Conservation (phyloP, 23 tunicate genomes). For the Phallusia fumigata region DNA sequence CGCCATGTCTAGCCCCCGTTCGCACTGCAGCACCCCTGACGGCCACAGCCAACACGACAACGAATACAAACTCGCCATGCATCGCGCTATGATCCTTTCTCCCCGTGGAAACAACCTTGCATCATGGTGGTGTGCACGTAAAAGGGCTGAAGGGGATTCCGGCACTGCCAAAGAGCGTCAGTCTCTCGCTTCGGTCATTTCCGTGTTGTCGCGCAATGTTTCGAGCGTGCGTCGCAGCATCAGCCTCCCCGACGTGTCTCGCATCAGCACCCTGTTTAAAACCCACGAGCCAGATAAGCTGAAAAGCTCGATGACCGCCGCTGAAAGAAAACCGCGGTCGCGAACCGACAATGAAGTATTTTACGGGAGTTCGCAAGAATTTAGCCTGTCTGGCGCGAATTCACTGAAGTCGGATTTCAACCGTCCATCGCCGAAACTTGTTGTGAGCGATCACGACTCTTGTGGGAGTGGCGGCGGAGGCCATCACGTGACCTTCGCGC, state of each 20-base stretch:
- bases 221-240: slow-evolving; percentile 47
- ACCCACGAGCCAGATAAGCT: not conserved
- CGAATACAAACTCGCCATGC: slow-evolving; percentile 35
- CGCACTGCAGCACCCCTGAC: not conserved
- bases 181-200: slow-evolving; percentile 52
- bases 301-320: not conserved
- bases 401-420: not conserved
- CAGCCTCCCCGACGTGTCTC: slow-evolving; percentile 69
- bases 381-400: not conserved
- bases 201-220: slow-evolving; percentile 48
- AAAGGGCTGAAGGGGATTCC: slow-evolving; percentile 1
- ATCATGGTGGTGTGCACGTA: slow-evolving; percentile 62
- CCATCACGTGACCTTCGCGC: not conserved
- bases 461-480: not conserved
- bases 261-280: slow-evolving; percentile 25
- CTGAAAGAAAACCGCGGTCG: not conserved
- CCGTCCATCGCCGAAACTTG: not conserved
- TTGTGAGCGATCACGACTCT: not conserved
- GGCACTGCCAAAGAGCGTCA: slow-evolving; percentile 34
- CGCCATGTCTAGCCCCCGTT: not conserved
- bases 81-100: slow-evolving; percentile 82
- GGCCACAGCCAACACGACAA: not conserved
- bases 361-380: not conserved
- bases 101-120: slow-evolving; percentile 66
- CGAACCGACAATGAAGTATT: not conserved